Evolutionary conservation across 2,113 vertebrate genomes (phyloP).

Genomic region (Dipodomys spectabilis): DNA sequence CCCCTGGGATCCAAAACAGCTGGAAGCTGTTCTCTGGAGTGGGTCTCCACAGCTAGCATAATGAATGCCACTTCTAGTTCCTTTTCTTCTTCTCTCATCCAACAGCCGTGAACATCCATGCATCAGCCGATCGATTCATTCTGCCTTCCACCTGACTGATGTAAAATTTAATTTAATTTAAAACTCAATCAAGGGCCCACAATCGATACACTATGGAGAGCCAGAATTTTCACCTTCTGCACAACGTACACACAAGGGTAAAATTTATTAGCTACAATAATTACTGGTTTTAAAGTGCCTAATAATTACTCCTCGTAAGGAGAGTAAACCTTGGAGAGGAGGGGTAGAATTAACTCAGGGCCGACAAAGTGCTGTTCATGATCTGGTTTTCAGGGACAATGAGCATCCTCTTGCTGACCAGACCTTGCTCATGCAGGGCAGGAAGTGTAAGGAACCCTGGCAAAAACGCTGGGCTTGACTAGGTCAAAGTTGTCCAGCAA

Average conservation of each 20-base stretch:
- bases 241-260: constrained; percentile 13
- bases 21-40: not conserved
- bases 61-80: not conserved
- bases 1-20: not conserved
- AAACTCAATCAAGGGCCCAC: constrained; percentile 58
- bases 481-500: not conserved
- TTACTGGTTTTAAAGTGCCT: constrained; percentile 29
- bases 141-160: constrained; percentile 22
- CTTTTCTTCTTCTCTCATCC: not conserved
- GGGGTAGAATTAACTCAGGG: not conserved
- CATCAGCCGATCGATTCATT: constrained; percentile 8
- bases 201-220: constrained; percentile 41
- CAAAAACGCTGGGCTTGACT: too few species aligned
- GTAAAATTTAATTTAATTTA: constrained; percentile 60
- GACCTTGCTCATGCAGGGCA: not conserved
- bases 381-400: not conserved
- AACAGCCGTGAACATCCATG: not conserved
- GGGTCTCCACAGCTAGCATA: not conserved
- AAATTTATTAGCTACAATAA: constrained; percentile 57
- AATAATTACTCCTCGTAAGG: constrained; percentile 15
- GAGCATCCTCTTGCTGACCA: not conserved
- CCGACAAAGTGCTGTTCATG: not conserved
- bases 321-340: not conserved
- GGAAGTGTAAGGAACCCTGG: not conserved
- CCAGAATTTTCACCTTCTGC: constrained; percentile 22